These are phyloP conservation scores for Dicyrtoma fusca DNA, from an alignment of 2,888 invertebrate species.

Conservation along the genomic window DNA sequence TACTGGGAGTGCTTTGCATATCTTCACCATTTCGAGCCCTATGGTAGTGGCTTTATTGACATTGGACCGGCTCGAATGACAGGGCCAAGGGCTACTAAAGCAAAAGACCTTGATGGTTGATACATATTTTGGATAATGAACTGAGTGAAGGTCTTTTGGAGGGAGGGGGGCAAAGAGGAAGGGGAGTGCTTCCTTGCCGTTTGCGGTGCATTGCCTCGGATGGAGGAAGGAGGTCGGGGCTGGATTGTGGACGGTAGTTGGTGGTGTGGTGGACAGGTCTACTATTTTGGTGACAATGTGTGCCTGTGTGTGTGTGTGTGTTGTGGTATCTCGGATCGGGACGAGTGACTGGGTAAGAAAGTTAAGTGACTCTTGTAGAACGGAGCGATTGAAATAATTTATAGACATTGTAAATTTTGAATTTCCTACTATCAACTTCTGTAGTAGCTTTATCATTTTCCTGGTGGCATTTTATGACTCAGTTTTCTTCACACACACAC, in stretches of 20 bases:
- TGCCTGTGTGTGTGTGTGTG: too few species aligned
- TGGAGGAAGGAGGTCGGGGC: too few species aligned
- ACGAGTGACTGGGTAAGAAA: neutral
- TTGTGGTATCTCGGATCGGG: too few species aligned
- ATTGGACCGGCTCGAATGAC: too few species aligned
- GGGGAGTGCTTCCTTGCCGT: neutral
- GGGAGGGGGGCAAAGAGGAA: neutral
- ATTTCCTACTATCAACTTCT: conserved; percentile 23
- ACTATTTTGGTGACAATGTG: conserved; percentile 20
- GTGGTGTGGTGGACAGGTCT: neutral
- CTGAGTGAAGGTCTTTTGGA: neutral
- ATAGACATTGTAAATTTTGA: conserved; percentile 29
- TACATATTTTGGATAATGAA: too few species aligned
- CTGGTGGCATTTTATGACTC: conserved; percentile 24
- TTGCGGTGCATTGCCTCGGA: too few species aligned
- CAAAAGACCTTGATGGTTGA: too few species aligned
- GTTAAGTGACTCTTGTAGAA: conserved; percentile 8
- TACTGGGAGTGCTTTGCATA: too few species aligned
- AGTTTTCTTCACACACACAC: conserved; percentile 21
- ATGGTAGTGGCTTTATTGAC: too few species aligned
- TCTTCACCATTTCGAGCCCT: too few species aligned
- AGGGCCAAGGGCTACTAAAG: too few species aligned
- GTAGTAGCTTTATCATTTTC: conserved; percentile 29
- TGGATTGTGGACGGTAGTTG: neutral
- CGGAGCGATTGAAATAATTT: conserved; percentile 22